Evolutionary conservation across 2,113 vertebrate genomes (phyloP).

Genomic region (Malurus cyaneus): DNA sequence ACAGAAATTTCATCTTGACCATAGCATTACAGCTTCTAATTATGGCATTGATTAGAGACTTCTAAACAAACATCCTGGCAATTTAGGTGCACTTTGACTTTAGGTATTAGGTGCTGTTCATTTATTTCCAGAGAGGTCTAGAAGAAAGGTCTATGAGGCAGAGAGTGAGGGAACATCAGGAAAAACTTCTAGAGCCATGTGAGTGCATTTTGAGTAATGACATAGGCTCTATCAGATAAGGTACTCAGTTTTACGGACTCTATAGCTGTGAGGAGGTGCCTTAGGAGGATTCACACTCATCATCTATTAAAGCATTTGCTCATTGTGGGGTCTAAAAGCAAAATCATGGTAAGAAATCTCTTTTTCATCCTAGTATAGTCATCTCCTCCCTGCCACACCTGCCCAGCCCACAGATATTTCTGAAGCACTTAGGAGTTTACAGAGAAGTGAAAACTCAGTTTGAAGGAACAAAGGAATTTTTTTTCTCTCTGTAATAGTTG

Average conservation of each 20-base stretch:
- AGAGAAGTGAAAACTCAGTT: background rate
- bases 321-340: background rate
- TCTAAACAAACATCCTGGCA: background rate
- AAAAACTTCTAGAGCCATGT: background rate
- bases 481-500: background rate
- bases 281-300: background rate
- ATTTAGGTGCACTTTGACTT: background rate
- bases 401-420: background rate
- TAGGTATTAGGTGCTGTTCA: background rate
- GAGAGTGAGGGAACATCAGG: background rate
- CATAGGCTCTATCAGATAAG: background rate
- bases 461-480: background rate
- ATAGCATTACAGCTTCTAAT: background rate
- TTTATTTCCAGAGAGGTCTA: background rate
- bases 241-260: background rate
- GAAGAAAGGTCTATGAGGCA: background rate
- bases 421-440: background rate
- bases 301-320: background rate
- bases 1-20: background rate
- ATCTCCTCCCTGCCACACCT: background rate
- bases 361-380: background rate
- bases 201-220: background rate
- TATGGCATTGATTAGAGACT: background rate
- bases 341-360: background rate
- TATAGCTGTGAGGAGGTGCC: background rate